Base-by-base conservation (phyloP, 2,888 invertebrate genomes). In the Brachylomia viminalis region DNA sequence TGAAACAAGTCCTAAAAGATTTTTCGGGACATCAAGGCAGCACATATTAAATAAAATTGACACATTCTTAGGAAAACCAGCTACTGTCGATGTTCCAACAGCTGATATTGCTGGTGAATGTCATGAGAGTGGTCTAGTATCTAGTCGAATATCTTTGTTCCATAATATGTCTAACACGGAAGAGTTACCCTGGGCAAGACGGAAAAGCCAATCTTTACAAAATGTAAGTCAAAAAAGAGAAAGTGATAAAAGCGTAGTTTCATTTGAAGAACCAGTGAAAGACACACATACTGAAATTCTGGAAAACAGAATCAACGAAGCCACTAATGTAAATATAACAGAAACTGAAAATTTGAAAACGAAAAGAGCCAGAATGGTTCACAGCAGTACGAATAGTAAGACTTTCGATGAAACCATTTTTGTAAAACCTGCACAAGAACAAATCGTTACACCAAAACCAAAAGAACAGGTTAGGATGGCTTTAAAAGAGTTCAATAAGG, bases 1-100 rank as follows among this genome's bases (percentile, higher is more conserved):
- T 86, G 96, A 96, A 92, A 96, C 96, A 27, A 96, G 96, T 83
- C 96, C 96, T 15, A 96, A 96, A 84, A 91, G 96, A 88, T 96
- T 96, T 87, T 96, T 96, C 75, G 96, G 96, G 2, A 96, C 96
- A 49, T 96, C 96, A 65, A 92, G 96, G 85, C 95, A 94, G 84
- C 96, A 95, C 78, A 96, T 96, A 86, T 88, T 96, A 80, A 95
- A 93, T 87, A 96, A 96, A 92, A 94, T 96, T 72, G 96, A 96
- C 82, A 94, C 93, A 82, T 96, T 95, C 90, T 92, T 94, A 88
- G 95, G 93, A 75, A 95, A 94, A 86, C 93, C 94, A 73, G 90
- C 88, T 79, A 87, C 86, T 72, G 89, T 92, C 72, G 90, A 92
- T 85, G 79, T 82, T 76, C 87, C 91, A 67, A 88, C 91, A 58